Evolutionary conservation across 2,888 invertebrate species (phyloP).

Genomic region (Tiliacea aurago): DNA sequence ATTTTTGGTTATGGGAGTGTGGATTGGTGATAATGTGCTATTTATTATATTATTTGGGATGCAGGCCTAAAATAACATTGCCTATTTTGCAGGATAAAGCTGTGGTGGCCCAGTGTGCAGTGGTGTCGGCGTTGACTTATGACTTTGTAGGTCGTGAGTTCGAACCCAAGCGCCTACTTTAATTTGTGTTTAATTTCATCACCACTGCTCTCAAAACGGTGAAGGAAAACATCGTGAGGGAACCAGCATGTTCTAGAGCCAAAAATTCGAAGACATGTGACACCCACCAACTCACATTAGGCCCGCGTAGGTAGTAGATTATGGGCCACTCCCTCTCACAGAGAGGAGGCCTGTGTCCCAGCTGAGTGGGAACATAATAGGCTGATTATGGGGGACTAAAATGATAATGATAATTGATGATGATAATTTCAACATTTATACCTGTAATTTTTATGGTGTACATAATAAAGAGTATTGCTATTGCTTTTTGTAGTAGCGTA

Average conservation of each 20-base stretch:
- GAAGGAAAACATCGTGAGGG: neutral
- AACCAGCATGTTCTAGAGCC: neutral
- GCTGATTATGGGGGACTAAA: no score
- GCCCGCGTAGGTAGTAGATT: neutral
- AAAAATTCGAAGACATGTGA: neutral
- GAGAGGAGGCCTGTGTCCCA: neutral
- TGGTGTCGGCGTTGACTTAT: neutral
- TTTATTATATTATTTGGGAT: slow-evolving; percentile 14
- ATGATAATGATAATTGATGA: no score
- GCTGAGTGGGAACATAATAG: neutral
- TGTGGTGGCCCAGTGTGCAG: no score
- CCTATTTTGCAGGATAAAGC: neutral
- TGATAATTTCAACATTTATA: no score
- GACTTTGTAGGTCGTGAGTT: neutral
- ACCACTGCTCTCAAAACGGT: neutral
- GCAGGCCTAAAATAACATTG: neutral
- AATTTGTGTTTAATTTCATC: neutral
- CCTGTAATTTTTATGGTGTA: no score
- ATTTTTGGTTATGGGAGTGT: slow-evolving; percentile 6
- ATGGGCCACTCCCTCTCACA: neutral
- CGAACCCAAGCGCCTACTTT: neutral
- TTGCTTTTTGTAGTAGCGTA: neutral
- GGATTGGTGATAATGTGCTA: slow-evolving; percentile 7
- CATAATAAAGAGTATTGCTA: no score
- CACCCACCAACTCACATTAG: neutral